Conservation (phyloP, 2,113 vertebrate genomes). For the Willisornis vidua region DNA sequence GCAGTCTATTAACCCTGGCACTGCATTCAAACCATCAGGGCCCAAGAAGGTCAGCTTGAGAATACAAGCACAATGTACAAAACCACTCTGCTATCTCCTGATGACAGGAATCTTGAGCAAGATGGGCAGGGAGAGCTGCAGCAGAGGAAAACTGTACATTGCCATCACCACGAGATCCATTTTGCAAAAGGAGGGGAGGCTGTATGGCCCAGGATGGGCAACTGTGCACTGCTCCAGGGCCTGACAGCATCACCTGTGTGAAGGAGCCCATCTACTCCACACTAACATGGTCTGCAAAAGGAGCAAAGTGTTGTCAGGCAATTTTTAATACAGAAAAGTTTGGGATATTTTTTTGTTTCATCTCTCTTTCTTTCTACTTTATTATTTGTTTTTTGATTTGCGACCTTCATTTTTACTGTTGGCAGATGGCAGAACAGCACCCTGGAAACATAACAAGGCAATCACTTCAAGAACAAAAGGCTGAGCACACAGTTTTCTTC, state of each 20-base stretch:
- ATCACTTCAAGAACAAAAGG: slow-evolving; percentile 34
- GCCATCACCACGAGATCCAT: not conserved
- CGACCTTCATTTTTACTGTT: not conserved
- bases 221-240: not conserved
- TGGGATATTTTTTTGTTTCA: not conserved
- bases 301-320: not conserved
- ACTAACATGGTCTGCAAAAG: not conserved
- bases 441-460: slow-evolving; percentile 42
- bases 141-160: not conserved
- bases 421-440: slow-evolving; percentile 43
- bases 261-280: not conserved
- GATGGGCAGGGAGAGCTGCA: not conserved
- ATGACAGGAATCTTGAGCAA: not conserved
- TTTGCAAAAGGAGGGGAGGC: not conserved
- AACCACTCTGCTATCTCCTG: not conserved
- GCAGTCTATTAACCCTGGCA: not conserved
- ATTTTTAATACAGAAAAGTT: not conserved
- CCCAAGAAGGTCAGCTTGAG: not conserved
- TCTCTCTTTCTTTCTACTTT: not conserved
- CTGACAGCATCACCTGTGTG: not conserved
- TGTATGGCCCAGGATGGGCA: not conserved
- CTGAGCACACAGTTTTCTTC: slow-evolving; percentile 37
- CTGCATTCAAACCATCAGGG: not conserved
- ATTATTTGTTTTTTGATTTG: not conserved
- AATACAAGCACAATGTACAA: not conserved